These are phyloP conservation scores for Chorisops tibialis DNA, from an alignment of 2,888 invertebrate species.

Conservation along the genomic window DNA sequence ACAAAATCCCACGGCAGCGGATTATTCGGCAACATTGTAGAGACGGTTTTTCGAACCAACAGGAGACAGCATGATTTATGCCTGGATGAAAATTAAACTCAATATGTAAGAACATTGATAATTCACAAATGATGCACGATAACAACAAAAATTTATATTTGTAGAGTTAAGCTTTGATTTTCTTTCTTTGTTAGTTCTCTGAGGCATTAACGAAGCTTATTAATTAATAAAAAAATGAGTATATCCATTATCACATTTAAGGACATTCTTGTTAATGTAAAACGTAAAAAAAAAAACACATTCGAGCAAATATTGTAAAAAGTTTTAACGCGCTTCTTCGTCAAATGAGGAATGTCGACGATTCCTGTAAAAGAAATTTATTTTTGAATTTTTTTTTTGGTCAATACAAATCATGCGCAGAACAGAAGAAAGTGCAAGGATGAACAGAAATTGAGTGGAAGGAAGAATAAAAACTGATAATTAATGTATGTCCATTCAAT, in stretches of 20 bases:
- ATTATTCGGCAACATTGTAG: slow-evolving; percentile 28
- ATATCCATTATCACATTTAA: slow-evolving; percentile 8
- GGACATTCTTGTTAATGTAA: background rate
- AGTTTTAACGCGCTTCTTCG: slow-evolving; percentile 25
- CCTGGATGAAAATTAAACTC: slow-evolving; percentile 5
- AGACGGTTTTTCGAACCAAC: slow-evolving; percentile 25
- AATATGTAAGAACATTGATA: background rate
- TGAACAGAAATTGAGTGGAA: background rate
- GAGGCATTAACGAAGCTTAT: too few relatives aligned
- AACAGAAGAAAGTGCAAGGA: slow-evolving; percentile 6
- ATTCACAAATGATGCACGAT: background rate
- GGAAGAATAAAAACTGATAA: too few relatives aligned
- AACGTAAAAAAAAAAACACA: background rate
- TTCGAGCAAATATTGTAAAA: too few relatives aligned
- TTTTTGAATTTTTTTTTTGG: background rate
- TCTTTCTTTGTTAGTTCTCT: too few relatives aligned
- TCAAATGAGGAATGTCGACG: slow-evolving; percentile 36
- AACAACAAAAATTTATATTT: too few relatives aligned
- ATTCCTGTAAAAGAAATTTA: slow-evolving; percentile 31
- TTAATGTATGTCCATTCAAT: too few relatives aligned
- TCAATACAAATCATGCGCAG: background rate
- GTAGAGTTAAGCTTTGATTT: too few relatives aligned
- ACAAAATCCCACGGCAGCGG: slow-evolving; percentile 27
- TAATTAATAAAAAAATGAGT: background rate
- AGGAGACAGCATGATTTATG: slow-evolving; percentile 21